phyloP scores from a whole-genome alignment of 2,113 vertebrate species.

The Piliocolobus tephrosceles region DNA sequence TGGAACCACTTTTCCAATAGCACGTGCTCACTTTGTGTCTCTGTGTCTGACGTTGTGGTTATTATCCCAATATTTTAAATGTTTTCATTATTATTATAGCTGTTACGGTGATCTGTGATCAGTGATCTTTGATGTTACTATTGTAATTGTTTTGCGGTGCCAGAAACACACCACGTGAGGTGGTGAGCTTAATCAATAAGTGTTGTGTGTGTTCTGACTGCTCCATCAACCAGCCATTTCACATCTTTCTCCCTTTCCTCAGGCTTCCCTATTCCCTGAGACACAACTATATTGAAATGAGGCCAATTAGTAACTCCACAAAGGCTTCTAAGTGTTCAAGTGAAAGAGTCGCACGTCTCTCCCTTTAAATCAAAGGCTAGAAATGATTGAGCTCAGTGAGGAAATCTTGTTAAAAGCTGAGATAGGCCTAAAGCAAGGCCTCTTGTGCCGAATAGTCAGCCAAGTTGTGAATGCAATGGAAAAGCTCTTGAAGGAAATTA shows the following conservation, averaged over 20 bases:
- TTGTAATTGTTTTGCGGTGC: neutral
- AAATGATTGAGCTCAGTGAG: neutral
- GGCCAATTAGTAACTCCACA: neutral
- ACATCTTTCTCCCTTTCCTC: neutral
- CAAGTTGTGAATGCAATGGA: neutral
- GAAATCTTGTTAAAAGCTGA: neutral
- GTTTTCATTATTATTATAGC: neutral
- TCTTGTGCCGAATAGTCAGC: neutral
- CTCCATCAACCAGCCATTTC: neutral
- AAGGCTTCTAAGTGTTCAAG: neutral
- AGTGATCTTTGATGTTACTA: neutral
- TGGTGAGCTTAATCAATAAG: neutral
- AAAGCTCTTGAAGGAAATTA: neutral
- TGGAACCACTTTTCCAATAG: neutral
- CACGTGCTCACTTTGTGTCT: neutral
- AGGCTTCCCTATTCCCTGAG: neutral
- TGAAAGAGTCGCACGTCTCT: neutral
- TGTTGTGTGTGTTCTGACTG: neutral
- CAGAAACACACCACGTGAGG: neutral
- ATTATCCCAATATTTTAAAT: neutral
- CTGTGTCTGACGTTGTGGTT: neutral
- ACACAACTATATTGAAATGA: neutral
- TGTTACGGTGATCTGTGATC: neutral
- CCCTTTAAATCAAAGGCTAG: neutral
- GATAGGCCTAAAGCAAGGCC: neutral